Evolutionary conservation across 2,797 vertebrate species (phyloP).

Genomic region (Cossypha dichroa): DNA sequence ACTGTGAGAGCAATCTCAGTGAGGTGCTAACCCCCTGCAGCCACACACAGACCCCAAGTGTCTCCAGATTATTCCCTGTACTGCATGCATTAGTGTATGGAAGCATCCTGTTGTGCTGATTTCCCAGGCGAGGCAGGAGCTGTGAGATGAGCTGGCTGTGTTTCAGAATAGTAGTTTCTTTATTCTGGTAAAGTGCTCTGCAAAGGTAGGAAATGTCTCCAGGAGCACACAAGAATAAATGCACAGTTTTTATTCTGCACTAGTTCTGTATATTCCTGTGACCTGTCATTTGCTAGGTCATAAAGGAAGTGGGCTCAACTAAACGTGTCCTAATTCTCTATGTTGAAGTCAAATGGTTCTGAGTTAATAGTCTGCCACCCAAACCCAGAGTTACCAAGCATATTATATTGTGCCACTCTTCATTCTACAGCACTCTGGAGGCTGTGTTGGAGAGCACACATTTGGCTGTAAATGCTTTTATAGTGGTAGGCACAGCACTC

Average conservation of each 20-base stretch:
- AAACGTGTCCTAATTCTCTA: not conserved
- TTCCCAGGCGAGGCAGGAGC: not conserved
- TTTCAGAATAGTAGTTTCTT: not conserved
- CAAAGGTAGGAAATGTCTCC: not conserved
- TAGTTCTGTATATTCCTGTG: not conserved
- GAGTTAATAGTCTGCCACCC: not conserved
- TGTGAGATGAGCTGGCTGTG: not conserved
- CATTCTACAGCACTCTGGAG: not conserved
- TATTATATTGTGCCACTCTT: not conserved
- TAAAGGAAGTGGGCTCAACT: not conserved
- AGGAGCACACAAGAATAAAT: not conserved
- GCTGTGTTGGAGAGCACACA: not conserved
- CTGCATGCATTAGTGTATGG: not conserved
- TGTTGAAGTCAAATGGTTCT: not conserved
- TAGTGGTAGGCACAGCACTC: not conserved
- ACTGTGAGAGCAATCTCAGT: not conserved
- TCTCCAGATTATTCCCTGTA: not conserved
- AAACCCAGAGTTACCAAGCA: not conserved
- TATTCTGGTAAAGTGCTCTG: not conserved
- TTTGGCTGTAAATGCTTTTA: not conserved
- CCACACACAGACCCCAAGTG: rapidly evolving
- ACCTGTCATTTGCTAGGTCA: not conserved
- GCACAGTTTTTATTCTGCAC: not conserved
- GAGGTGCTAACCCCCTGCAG: not conserved
- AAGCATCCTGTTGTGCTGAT: not conserved